Conservation (phyloP, 2,797 vertebrate genomes). For the Micropoecilia bifurca region DNA sequence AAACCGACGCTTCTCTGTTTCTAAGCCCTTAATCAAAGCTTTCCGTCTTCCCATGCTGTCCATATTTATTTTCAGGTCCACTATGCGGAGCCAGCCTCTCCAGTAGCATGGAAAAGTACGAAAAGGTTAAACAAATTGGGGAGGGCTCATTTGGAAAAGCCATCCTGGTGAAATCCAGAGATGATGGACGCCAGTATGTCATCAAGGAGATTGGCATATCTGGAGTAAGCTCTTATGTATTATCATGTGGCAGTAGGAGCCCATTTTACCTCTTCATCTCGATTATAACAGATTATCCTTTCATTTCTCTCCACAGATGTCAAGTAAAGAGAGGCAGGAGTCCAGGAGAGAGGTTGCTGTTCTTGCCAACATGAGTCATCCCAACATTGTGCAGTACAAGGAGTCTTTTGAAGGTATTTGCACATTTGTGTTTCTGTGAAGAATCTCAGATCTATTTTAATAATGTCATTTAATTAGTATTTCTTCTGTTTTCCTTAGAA, state of each 20-base stretch:
- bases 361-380: constrained; percentile 98
- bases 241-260: background rate
- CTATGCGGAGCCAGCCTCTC: constrained; percentile 64
- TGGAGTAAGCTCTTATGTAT: constrained; percentile 78
- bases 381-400: constrained; percentile 95
- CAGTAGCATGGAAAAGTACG: constrained; percentile 93
- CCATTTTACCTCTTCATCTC: background rate
- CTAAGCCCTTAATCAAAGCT: background rate
- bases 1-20: background rate
- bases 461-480: background rate
- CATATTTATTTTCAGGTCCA: constrained; percentile 49
- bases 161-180: constrained; percentile 91
- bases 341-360: constrained; percentile 96
- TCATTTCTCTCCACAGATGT: constrained; percentile 85
- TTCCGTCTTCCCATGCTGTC: background rate
- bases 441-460: background rate
- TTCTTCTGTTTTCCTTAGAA: constrained; percentile 79
- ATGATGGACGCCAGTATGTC: constrained; percentile 92
- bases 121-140: constrained; percentile 93
- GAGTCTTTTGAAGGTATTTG: constrained; percentile 96
- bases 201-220: constrained; percentile 99
- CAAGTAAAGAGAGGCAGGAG: constrained; percentile 94
- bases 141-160: constrained; percentile 99
- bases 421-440: background rate
- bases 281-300: background rate